Conservation (phyloP, 2,888 invertebrate species). For the Emmelina monodactyla region DNA sequence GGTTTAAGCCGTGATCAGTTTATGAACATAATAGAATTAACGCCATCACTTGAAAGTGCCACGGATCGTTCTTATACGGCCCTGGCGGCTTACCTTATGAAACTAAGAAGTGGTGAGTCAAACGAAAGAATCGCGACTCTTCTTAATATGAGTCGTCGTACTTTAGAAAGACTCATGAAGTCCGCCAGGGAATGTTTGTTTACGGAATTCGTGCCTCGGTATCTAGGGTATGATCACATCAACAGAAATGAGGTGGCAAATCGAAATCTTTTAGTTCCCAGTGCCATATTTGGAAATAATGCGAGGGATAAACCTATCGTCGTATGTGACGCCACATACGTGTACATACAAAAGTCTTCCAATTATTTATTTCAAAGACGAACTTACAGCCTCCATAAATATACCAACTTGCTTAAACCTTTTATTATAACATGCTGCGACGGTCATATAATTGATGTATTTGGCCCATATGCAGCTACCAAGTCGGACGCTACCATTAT, state of each 20-base stretch:
- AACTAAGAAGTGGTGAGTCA: conserved; percentile 1
- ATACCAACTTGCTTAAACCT: conserved; percentile 16
- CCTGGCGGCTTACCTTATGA: neutral
- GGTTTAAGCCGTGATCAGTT: neutral
- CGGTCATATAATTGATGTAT: conserved; percentile 16
- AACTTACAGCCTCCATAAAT: conserved; percentile 17
- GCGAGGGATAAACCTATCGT: conserved; percentile 4
- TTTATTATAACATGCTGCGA: conserved; percentile 17
- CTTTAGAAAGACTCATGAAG: neutral
- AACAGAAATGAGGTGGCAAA: conserved; percentile 9
- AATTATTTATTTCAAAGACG: conserved; percentile 15
- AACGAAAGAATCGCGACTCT: neutral
- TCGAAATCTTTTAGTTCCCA: conserved; percentile 9
- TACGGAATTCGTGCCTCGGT: conserved; percentile 1
- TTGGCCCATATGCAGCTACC: conserved; percentile 16
- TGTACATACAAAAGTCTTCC: conserved; percentile 4
- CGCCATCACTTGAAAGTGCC: neutral
- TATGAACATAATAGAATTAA: neutral
- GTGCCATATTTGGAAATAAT: conserved; percentile 6
- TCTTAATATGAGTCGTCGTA: neutral
- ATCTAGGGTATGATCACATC: conserved; percentile 2
- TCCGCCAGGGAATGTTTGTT: neutral
- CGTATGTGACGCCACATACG: conserved; percentile 12
- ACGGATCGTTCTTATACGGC: too few relatives aligned
- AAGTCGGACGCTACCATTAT: conserved; percentile 13